Base-by-base conservation (phyloP, 2,797 vertebrate genomes). In the Rhynchonycteris naso region DNA sequence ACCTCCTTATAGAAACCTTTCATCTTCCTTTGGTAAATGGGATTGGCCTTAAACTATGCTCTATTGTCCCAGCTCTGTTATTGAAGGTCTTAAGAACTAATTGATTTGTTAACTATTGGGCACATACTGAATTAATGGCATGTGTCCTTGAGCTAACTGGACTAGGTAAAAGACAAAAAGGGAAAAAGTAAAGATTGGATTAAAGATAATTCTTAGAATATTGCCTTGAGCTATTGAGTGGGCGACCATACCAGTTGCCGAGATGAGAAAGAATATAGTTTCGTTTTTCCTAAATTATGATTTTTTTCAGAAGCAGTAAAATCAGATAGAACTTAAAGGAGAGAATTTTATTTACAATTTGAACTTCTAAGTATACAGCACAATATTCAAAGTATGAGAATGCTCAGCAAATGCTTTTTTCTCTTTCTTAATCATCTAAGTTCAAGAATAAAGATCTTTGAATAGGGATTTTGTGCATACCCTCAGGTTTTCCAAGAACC, bases 161-260 rank as follows among this genome's bases (percentile, higher is more conserved):
- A n/a, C 5, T 3, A 4, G 33, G 24, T 6, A 4, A 30, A 1
- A 5, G 9, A 2, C 0, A 0, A 21, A 47, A 65, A 47, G 30
- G 8, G 21, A 0, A 24, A 50, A 24, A 14, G 9, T 11, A 15
- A 28, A 58, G 19, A 7, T 35, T 0, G 3, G 35, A 35, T 52
- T 26, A 26, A 38, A 63, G 74, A 5, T 9, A 21, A 50, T n/a
- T n/a, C 4, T 7, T 19, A 13, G 38, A 1, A 21, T 1, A 2
- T 1, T 13, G 7, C 6, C 35, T 24, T 4, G 5, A 18, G 30
- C 33, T 1, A 21, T 1, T 4, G 10, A 24, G 26, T 28, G 13
- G 0, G 18, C 47, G 4, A 4, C 0, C 15, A 22, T 28, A 1
- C 9, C 1, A 21, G 18, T 76, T 7, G 33, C 21, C 1, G 59